Percentiles rank a stretch among this genome's conserved stretches.
Conservation (phyloP, 2,113 vertebrate species). For the Cephalopholis sonnerati region DNA sequence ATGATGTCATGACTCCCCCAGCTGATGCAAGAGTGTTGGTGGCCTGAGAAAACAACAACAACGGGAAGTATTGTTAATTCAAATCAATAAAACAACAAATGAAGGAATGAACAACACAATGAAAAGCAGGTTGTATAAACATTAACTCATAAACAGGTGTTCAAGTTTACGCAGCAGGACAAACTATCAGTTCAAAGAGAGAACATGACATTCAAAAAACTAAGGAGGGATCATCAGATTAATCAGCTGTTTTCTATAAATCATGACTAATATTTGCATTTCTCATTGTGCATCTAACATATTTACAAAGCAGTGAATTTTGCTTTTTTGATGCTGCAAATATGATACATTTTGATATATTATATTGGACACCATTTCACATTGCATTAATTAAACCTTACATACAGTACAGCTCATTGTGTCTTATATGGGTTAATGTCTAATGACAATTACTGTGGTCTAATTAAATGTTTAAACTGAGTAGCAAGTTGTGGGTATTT, state of each 20-base stretch:
- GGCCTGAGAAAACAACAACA: constrained; percentile 72
- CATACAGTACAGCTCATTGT: not conserved
- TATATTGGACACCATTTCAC: not conserved
- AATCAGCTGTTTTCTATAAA: not conserved
- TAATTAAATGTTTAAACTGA: not conserved
- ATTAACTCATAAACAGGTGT: not conserved
- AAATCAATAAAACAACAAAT: constrained; percentile 5
- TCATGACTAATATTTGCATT: not conserved
- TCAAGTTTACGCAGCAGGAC: too few species aligned
- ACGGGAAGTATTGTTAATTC: constrained; percentile 13
- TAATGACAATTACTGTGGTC: not conserved
- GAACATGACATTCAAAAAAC: not conserved
- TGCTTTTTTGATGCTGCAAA: not conserved
- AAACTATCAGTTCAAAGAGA: not conserved
- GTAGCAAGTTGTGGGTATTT: not conserved
- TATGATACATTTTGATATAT: not conserved
- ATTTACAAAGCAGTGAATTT: not conserved
- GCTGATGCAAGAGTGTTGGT: constrained; percentile 65
- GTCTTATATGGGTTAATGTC: not conserved
- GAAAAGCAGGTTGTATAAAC: not conserved
- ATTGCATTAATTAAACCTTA: not conserved
- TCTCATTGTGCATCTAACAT: not conserved
- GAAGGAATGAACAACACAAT: not conserved
- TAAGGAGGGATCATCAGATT: too few species aligned
- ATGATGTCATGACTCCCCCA: constrained; percentile 70